Conservation (phyloP, 2,113 vertebrate genomes). For the Pomatostomus ruficeps region DNA sequence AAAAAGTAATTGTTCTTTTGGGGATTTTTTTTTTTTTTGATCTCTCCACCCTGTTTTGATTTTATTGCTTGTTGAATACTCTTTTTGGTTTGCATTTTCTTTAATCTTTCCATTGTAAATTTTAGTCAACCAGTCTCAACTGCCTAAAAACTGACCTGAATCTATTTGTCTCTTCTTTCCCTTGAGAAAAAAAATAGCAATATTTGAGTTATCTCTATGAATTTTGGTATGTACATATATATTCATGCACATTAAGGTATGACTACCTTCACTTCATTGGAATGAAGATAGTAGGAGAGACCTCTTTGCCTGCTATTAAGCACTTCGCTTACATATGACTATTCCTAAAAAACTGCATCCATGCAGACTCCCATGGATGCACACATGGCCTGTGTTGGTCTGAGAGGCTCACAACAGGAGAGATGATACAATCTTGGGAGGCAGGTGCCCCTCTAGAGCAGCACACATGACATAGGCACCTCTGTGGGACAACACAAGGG, state of each 20-base stretch:
- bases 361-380: not conserved
- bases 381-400: not conserved
- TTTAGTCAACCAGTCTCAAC: not conserved
- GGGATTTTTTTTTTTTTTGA: not conserved
- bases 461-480: rapidly evolving
- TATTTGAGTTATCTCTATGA: not conserved
- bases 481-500: not conserved
- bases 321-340: not conserved
- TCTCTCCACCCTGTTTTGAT: not conserved
- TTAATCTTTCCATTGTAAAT: not conserved
- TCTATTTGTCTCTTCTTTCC: not conserved
- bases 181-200: not conserved
- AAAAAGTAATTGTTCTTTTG: not conserved
- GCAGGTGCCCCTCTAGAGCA: rapidly evolving
- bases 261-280: not conserved
- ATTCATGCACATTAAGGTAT: not conserved
- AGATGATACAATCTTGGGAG: not conserved
- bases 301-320: not conserved
- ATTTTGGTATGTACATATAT: not conserved
- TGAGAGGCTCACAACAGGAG: not conserved
- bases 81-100: not conserved
- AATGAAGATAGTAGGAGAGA: not conserved
- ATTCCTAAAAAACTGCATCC: not conserved
- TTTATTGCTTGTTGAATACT: not conserved
- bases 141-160: not conserved